Base-by-base conservation (phyloP, 2,113 vertebrate species). In the Noctilio leporinus region DNA sequence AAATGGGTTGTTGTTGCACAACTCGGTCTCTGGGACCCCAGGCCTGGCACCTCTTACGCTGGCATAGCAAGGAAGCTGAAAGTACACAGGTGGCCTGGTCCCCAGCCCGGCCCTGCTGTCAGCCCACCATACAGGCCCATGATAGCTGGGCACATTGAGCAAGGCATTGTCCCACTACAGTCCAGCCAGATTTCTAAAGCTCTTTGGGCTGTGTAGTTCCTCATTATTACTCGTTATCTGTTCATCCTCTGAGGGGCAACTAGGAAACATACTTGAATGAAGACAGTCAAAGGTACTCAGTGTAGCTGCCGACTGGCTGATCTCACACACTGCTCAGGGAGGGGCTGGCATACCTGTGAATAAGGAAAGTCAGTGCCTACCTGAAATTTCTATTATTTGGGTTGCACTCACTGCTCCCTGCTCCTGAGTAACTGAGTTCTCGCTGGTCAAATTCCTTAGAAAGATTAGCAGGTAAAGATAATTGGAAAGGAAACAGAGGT, bases 101-200 rank as follows among this genome's bases (percentile, higher is more conserved):
- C 49, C 53, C 35, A 53, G 75, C 24, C 43, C 24, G 1, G 43
- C 40, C n/a, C 59, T 35, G 51, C 59, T 62, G 64, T 75, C 28
- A 65, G 43, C 40, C 35, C 43, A 28, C 40, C 15, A 0, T 24
- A 43, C 4, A 17, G 85, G 33, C 5, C 9, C 8, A 12, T 0
- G 6, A 65, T 57, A n/a, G 53, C 62, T 12, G 64, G 47, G 17
- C 33, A 62, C 43, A 1, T 4, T 9, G 47, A 67, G 40, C 62
- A 77, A 35, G 35, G 10, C 15, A 10, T 0, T 0, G 0, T 35
- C 0, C 0, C 26, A n/a, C 78, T 49, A 28, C 4, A 6, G 24
- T 7, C 83, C 55, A 53, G 35, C 33, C 35, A 17, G 43, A 14
- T 72, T 30, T 62, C 83, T 35, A 33, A 59, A 30, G 8, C 20